Evolutionary conservation across 1,140 invertebrate species (phyloP).

Genomic region (Andricus grossulariae): DNA sequence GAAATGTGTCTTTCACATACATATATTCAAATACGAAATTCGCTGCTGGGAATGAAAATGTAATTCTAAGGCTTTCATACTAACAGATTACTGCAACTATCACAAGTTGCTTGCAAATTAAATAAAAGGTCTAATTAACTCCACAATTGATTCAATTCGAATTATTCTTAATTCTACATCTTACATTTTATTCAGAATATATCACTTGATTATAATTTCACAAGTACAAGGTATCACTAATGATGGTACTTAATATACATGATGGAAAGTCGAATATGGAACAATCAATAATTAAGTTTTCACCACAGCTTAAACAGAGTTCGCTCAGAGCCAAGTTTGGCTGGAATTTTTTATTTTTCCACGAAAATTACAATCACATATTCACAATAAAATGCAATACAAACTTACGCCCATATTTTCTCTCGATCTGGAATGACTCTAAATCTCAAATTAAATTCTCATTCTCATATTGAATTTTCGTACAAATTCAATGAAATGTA

Average conservation of each 20-base stretch:
- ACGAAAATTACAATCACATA: not conserved
- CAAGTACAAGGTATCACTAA: not conserved
- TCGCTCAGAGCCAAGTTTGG: not conserved
- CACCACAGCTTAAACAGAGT: conserved; percentile 5
- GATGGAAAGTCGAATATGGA: not conserved
- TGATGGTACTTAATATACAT: not conserved
- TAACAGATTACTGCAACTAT: conserved; percentile 10
- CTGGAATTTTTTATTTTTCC: not conserved
- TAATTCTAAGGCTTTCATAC: not conserved
- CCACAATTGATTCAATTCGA: not conserved
- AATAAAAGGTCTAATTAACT: not conserved
- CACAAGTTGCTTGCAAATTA: not conserved
- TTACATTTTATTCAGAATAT: not conserved
- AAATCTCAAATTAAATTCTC: not conserved
- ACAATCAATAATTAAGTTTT: conserved; percentile 6
- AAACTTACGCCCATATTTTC: not conserved
- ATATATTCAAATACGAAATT: not conserved
- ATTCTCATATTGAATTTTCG: not conserved
- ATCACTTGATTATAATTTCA: not conserved
- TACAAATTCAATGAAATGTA: no score
- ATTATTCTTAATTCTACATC: not conserved
- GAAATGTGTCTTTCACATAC: not conserved
- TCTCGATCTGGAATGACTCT: not conserved
- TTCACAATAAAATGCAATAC: not conserved
- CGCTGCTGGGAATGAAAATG: not conserved